Evolutionary conservation across 37 sponge, comb jelly and placozoan genomes (phyloP).

Genomic region (Dysidea cf. avara): DNA sequence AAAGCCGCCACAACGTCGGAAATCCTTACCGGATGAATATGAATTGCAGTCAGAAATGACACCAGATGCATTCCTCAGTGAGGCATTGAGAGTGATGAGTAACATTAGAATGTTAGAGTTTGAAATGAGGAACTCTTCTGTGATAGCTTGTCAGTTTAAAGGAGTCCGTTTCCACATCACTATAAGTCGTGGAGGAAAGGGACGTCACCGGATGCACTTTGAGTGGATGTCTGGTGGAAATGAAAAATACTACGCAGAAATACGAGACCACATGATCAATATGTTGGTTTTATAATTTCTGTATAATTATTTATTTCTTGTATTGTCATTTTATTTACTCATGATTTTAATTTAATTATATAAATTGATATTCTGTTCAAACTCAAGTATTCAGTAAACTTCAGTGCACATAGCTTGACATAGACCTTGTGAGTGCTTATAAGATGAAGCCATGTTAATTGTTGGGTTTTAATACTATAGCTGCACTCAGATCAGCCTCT

Average conservation of each 20-base stretch:
- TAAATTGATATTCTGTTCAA: too few species aligned
- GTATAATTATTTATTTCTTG: too few species aligned
- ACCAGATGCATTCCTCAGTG: conserved; percentile 28
- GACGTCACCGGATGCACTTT: conserved; percentile 17
- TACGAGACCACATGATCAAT: conserved; percentile 35
- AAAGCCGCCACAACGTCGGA: conserved; percentile 2
- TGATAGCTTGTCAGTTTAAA: conserved; percentile 6
- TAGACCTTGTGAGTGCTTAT: too few species aligned
- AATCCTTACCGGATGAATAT: not conserved
- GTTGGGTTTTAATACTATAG: too few species aligned
- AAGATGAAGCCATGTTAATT: too few species aligned
- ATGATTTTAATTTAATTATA: too few species aligned
- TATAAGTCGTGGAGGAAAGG: conserved; percentile 14
- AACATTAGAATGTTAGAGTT: conserved; percentile 20
- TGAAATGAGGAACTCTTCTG: conserved; percentile 1
- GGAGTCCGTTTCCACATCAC: conserved; percentile 12
- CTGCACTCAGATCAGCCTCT: too few species aligned
- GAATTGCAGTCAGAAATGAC: conserved; percentile 18
- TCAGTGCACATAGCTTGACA: too few species aligned
- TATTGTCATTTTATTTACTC: too few species aligned
- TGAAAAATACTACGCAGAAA: conserved; percentile 8
- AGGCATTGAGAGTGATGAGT: conserved; percentile 35
- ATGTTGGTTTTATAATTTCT: not conserved
- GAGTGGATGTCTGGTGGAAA: conserved; percentile 55
- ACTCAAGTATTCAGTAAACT: too few species aligned